Conservation (phyloP, 2,888 invertebrate species). For the Xiphydria camelus region DNA sequence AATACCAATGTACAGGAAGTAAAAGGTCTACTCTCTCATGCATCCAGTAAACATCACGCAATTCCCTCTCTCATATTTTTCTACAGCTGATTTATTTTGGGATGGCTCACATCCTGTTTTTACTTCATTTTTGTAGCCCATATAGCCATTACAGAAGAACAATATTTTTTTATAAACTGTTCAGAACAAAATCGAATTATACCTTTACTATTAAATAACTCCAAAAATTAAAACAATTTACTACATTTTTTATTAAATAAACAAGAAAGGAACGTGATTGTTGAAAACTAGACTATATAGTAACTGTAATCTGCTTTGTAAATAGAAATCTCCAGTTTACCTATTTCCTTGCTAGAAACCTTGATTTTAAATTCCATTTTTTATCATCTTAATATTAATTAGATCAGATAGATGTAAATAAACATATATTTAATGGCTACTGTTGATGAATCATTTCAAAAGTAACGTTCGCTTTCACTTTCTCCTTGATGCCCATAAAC, state of each 20-base stretch:
- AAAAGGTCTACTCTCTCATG: background rate
- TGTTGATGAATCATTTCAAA: slow-evolving; percentile 8
- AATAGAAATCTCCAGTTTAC: slow-evolving; percentile 8
- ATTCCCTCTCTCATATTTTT: background rate
- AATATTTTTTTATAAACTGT: too few relatives aligned
- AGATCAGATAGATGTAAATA: too few relatives aligned
- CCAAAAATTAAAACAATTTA: background rate
- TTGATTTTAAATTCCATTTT: too few relatives aligned
- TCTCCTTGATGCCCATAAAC: slow-evolving; percentile 7
- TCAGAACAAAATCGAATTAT: too few relatives aligned
- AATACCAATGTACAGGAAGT: too few relatives aligned
- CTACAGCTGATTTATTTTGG: slow-evolving; percentile 11
- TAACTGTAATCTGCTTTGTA: slow-evolving; percentile 13
- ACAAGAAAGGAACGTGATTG: background rate
- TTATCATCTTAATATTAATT: too few relatives aligned
- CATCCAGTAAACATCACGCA: background rate
- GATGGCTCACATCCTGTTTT: slow-evolving; percentile 6
- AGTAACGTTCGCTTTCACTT: slow-evolving; percentile 15
- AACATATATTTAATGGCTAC: too few relatives aligned
- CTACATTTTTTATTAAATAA: background rate
- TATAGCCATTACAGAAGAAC: background rate
- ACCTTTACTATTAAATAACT: too few relatives aligned
- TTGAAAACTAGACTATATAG: slow-evolving; percentile 6
- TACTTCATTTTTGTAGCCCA: slow-evolving; percentile 8
- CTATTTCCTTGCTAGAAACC: too few relatives aligned